Conservation (phyloP, 2,888 invertebrate genomes). For the Abscondita cerata region DNA sequence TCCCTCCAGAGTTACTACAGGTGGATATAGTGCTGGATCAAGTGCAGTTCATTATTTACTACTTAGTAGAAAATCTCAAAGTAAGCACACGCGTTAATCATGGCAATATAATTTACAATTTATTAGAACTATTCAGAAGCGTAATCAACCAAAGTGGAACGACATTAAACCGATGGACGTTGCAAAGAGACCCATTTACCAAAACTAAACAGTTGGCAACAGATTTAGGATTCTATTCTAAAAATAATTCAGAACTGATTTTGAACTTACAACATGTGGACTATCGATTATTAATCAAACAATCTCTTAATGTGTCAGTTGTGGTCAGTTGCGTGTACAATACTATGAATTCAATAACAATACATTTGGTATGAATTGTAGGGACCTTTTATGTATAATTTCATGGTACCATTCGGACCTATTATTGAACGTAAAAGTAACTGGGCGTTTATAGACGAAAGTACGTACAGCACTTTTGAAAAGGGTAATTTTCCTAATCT, state of each 20-base stretch:
- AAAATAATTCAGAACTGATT: neutral
- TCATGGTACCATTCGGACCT: neutral
- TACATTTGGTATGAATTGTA: too few relatives aligned
- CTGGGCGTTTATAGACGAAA: slow-evolving; percentile 8
- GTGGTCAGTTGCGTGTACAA: too few relatives aligned
- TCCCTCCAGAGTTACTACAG: slow-evolving; percentile 29
- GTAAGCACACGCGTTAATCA: neutral
- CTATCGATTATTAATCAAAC: too few relatives aligned
- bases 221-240: slow-evolving; percentile 17
- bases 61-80: slow-evolving; percentile 15
- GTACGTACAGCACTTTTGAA: neutral
- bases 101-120: neutral
- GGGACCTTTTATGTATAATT: slow-evolving; percentile 1
- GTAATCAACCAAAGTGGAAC: slow-evolving; percentile 28
- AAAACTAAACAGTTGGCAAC: neutral
- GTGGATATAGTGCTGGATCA: slow-evolving; percentile 38
- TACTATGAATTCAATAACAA: too few relatives aligned
- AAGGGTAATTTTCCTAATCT: neutral
- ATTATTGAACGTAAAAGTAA: slow-evolving; percentile 1
- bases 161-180: slow-evolving; percentile 18
- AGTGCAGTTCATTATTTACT: slow-evolving; percentile 28
- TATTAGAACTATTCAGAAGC: slow-evolving; percentile 14
- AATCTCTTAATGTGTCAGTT: too few relatives aligned
- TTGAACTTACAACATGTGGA: slow-evolving; percentile 8
- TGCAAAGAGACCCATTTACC: slow-evolving; percentile 13